phyloP scores from a whole-genome alignment of 2,797 vertebrate genomes.

The Poecilia picta region DNA sequence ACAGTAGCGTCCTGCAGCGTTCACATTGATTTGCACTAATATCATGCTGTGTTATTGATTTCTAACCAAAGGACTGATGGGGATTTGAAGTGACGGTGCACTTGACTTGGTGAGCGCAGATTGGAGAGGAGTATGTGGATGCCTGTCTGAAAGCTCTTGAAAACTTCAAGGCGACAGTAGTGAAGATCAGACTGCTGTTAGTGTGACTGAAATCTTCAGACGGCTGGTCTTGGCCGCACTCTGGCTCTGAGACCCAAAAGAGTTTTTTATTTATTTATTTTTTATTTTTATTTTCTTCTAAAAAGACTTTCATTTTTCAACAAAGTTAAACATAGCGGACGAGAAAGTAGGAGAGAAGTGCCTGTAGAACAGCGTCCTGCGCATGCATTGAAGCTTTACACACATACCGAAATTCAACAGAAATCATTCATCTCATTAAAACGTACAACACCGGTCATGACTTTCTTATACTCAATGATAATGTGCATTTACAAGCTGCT shows the following conservation, averaged over 20 bases:
- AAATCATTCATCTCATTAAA: constrained; percentile 42
- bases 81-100: constrained; percentile 75
- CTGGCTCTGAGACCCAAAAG: constrained; percentile 55
- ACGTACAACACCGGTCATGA: constrained; percentile 45
- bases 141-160: constrained; percentile 66
- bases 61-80: constrained; percentile 77
- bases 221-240: constrained; percentile 56
- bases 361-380: constrained; percentile 16
- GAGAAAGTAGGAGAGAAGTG: constrained; percentile 30
- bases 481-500: constrained; percentile 46
- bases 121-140: constrained; percentile 65
- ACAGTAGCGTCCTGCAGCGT: constrained; percentile 64
- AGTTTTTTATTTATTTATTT: constrained; percentile 24
- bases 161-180: constrained; percentile 64
- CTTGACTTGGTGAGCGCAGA: constrained; percentile 66
- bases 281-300: not conserved
- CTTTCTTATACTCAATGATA: constrained; percentile 52
- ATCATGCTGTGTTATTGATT: constrained; percentile 79
- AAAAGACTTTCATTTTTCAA: constrained; percentile 26
- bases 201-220: constrained; percentile 65
- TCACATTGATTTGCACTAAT: constrained; percentile 79
- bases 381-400: constrained; percentile 40
- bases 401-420: constrained; percentile 21
- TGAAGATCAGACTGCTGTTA: constrained; percentile 72
- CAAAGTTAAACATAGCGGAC: constrained; percentile 40